Evolutionary conservation across 2,888 invertebrate genomes (phyloP).

Genomic region (Ennomos quercinarius): DNA sequence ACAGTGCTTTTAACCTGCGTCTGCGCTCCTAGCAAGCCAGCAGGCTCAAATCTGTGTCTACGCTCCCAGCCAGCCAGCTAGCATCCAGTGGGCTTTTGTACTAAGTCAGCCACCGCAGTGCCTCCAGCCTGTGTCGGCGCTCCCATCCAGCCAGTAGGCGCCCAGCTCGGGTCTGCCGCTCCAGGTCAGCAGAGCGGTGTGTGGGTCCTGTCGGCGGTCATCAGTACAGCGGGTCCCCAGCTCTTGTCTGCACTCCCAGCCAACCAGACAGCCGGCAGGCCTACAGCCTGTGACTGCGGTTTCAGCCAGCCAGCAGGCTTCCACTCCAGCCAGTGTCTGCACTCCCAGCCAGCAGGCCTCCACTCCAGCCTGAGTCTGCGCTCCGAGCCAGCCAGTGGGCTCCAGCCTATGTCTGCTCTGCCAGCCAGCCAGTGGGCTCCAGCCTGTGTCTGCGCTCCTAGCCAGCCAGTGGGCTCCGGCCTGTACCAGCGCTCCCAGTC

Average conservation of each 20-base stretch:
- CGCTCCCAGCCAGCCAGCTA: background rate
- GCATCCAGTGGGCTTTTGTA: too few relatives aligned
- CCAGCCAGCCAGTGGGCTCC: background rate
- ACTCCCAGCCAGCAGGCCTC: background rate
- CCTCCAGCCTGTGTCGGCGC: background rate
- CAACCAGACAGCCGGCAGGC: too few relatives aligned
- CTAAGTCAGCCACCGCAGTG: too few relatives aligned
- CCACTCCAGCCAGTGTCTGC: background rate
- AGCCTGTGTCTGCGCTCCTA: background rate
- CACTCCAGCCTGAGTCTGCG: background rate
- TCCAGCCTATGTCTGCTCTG: background rate
- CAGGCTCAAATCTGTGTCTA: background rate
- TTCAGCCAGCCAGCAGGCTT: slow-evolving; percentile 1
- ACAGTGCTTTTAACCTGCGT: background rate
- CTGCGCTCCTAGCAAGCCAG: background rate
- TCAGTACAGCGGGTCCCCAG: background rate
- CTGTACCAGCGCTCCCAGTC: too few relatives aligned
- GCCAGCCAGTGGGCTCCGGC: background rate
- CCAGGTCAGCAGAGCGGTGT: too few relatives aligned
- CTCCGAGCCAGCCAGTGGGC: background rate
- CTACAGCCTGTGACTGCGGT: background rate
- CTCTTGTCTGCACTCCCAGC: background rate
- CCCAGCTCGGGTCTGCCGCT: too few relatives aligned
- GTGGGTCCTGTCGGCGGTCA: too few relatives aligned
- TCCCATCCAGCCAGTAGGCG: too few relatives aligned